Evolutionary conservation across 2,888 invertebrate genomes (phyloP), one percentile per base, ranked within the genome.

Genomic region (Orthosia incerta): DNA sequence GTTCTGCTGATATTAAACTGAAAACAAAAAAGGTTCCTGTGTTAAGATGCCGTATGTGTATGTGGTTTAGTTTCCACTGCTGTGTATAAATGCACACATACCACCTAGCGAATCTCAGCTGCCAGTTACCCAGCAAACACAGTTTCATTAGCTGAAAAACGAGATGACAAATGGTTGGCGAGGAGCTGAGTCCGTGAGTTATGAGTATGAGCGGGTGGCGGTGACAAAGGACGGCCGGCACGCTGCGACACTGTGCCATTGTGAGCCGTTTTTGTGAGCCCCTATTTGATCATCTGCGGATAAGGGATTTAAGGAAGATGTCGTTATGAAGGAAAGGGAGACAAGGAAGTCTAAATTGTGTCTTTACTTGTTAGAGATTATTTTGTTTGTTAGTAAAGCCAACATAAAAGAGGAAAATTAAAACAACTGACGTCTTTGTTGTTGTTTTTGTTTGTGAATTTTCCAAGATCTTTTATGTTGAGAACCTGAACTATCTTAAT

Each of bases 121-220:
- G 68, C 53, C 59, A 67, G 45, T 76, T 57, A 53, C 56, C 48
- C 12, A 23, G 39, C 69, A 57, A 61, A 70, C 56, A 67, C 71
- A 12, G 68, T 73, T 65, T 73, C 63, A 48, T 56, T 70, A 71
- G 71, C 72, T 83, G 75, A 82, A 85, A 84, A 83, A 82, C 71
- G 46, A 57, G 50, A 71, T 82, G 83, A 85, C 50, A 73, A 85
- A 84, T 85, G 71, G 55, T 62, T 16, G 61, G 59, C 50, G 69
- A 57, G 26, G 69, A 74, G 64, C 62, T 62, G 71, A 74, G 79
- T 71, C 59, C 63, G 63, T 85, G 80, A 82, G 74, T 84, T 69
- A 76, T 74, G 48, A 71, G 62, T 59, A 60, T 15, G 23, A n/a
- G 45, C 65, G 57, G 55, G 45, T n/a, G 74, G 60, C 31, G 23